These are phyloP conservation scores for Coilia nasus DNA, from an alignment of 2,797 vertebrate species.

Conservation along the genomic window DNA sequence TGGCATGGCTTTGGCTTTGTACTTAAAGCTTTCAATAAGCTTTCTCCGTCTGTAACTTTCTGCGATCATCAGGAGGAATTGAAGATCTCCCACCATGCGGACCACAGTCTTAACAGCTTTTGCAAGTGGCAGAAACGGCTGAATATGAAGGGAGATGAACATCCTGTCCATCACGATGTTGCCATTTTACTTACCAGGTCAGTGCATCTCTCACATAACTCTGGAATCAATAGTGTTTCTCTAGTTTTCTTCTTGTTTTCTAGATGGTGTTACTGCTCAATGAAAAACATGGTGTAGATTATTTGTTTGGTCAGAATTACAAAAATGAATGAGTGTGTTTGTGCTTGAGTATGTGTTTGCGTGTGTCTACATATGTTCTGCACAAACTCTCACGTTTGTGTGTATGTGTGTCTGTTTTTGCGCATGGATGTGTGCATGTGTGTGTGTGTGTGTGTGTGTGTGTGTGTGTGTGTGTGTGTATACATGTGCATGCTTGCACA, in stretches of 20 bases:
- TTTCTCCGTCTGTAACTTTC: neutral
- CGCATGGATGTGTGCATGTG: no score
- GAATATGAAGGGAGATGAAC: slow-evolving; percentile 88
- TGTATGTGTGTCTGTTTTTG: no score
- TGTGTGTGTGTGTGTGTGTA: neutral
- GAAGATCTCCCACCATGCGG: slow-evolving; percentile 93
- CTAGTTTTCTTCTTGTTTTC: neutral
- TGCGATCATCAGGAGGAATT: slow-evolving; percentile 81
- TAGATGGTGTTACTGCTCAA: neutral
- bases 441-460: neutral
- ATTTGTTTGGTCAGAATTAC: neutral
- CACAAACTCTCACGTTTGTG: no score
- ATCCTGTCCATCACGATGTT: slow-evolving; percentile 90
- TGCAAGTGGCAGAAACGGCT: slow-evolving; percentile 97
- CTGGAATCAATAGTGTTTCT: neutral
- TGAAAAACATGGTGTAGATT: neutral
- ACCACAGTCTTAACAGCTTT: slow-evolving; percentile 93
- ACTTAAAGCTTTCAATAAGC: neutral
- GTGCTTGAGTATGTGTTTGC: no score
- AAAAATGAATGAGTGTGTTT: neutral
- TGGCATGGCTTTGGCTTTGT: no score
- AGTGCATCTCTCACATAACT: neutral
- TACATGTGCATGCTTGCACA: neutral
- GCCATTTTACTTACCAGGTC: slow-evolving; percentile 95
- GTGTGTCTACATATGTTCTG: no score